These are phyloP conservation scores for Muscicapa comitata DNA, from an alignment of 2,797 vertebrate species.

Conservation along the genomic window DNA sequence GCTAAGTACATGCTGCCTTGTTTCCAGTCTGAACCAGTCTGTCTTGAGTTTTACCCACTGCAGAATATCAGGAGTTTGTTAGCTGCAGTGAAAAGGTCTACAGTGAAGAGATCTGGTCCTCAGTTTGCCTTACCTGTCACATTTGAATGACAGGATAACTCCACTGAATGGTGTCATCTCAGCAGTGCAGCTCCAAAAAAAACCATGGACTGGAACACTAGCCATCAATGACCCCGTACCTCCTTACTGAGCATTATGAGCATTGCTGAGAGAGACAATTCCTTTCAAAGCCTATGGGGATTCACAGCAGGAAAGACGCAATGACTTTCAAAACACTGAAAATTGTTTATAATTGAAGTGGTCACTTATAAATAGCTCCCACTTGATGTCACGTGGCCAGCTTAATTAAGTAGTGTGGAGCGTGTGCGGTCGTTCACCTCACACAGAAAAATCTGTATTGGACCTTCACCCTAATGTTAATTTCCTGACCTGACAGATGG, in stretches of 20 bases:
- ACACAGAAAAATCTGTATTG: background rate
- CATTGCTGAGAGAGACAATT: background rate
- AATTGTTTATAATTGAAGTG: background rate
- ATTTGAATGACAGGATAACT: background rate
- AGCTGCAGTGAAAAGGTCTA: background rate
- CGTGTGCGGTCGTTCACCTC: conserved; percentile 9
- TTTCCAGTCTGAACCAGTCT: background rate
- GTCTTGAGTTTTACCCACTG: background rate
- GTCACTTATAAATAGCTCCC: background rate
- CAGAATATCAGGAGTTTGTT: background rate
- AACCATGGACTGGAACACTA: background rate
- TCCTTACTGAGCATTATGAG: background rate
- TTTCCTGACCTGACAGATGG: conserved; percentile 72
- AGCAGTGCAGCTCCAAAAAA: background rate
- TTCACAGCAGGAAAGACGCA: background rate
- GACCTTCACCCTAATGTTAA: conserved; percentile 41
- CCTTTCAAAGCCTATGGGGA: background rate
- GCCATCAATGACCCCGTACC: accelerated
- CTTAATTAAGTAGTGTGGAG: background rate
- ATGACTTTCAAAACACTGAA: conserved; percentile 7
- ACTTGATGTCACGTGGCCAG: background rate
- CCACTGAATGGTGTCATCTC: background rate
- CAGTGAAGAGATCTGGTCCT: background rate
- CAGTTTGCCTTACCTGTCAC: background rate
- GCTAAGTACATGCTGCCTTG: background rate